These are phyloP conservation scores for Syngnathus rostellatus DNA, from an alignment of 2,797 vertebrate genomes.

Conservation along the genomic window DNA sequence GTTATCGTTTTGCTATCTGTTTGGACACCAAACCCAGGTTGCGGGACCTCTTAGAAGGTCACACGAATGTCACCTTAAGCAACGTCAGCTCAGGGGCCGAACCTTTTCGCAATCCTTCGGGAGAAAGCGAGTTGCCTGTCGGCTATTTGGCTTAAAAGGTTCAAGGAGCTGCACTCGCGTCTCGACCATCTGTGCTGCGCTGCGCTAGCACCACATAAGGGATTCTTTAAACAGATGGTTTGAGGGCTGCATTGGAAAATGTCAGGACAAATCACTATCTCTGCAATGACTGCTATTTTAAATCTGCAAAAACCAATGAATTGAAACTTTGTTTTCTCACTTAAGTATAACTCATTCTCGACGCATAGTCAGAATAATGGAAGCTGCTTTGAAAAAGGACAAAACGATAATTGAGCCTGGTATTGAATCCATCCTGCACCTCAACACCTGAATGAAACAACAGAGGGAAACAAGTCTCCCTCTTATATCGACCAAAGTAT, in stretches of 20 bases:
- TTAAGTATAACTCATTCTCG: too few relatives aligned
- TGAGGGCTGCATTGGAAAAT: constrained; percentile 66
- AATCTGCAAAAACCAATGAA: too few relatives aligned
- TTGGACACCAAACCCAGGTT: constrained; percentile 12
- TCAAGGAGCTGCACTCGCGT: constrained; percentile 56
- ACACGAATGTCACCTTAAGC: constrained; percentile 46
- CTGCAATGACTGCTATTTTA: constrained; percentile 59
- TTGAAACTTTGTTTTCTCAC: too few relatives aligned
- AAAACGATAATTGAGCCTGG: too few relatives aligned
- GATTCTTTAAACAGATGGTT: constrained; percentile 74
- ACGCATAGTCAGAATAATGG: too few relatives aligned
- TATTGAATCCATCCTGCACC: too few relatives aligned
- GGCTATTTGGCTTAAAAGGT: constrained; percentile 70
- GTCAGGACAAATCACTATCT: constrained; percentile 72
- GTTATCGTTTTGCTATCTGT: constrained; percentile 12
- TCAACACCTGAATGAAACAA: too few relatives aligned
- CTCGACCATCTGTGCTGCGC: constrained; percentile 62
- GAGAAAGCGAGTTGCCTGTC: constrained; percentile 41
- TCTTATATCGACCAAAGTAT: too few relatives aligned
- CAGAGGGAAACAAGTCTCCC: too few relatives aligned
- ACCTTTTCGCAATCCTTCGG: constrained; percentile 22
- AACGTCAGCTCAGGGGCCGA: constrained; percentile 18
- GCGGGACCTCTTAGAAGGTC: constrained; percentile 25
- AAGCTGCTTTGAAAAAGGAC: too few relatives aligned
- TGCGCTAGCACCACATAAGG: constrained; percentile 60